A percentile compares a stretch with the other conserved stretches of the same genome.
Conservation (phyloP, 2,888 invertebrate species). For the Hermaeophaga mercurialis region DNA sequence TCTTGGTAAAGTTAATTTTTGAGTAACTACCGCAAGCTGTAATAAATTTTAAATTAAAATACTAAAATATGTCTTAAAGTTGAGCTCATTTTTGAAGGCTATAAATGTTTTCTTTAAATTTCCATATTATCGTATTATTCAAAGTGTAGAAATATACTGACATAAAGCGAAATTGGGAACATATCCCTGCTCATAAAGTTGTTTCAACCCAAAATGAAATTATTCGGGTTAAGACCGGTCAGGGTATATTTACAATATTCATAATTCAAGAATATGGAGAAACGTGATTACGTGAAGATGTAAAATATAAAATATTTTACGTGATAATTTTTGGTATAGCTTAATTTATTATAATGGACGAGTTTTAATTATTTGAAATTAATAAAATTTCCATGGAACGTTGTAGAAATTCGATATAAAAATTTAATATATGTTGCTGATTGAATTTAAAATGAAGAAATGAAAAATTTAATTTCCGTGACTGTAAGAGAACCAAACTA, state of each 20-base stretch:
- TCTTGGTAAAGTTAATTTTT: too few species aligned
- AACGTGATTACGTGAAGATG: neutral
- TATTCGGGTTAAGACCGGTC: slow-evolving; percentile 13
- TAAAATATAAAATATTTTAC: neutral
- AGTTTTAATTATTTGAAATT: too few species aligned
- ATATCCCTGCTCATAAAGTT: slow-evolving; percentile 11
- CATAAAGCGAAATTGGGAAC: slow-evolving; percentile 5
- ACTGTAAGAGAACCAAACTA: too few species aligned
- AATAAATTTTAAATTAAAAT: too few species aligned
- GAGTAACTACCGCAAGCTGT: too few species aligned
- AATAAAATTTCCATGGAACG: too few species aligned
- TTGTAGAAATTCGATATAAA: too few species aligned
- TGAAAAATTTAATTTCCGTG: too few species aligned
- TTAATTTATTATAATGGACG: too few species aligned
- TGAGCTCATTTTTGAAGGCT: neutral
- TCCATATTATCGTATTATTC: slow-evolving; percentile 12
- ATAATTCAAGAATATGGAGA: slow-evolving; percentile 13
- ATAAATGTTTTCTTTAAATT: slow-evolving; percentile 14
- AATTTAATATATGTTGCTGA: too few species aligned
- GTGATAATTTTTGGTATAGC: neutral
- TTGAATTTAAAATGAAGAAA: too few species aligned
- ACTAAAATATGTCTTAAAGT: too few species aligned
- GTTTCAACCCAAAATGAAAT: slow-evolving; percentile 13
- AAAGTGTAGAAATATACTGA: slow-evolving; percentile 8
- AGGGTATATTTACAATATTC: slow-evolving; percentile 15